Evolutionary conservation across 2,888 invertebrate genomes (phyloP), one percentile per base, ranked within the genome.

Genomic region (Euzophera pinguis): DNA sequence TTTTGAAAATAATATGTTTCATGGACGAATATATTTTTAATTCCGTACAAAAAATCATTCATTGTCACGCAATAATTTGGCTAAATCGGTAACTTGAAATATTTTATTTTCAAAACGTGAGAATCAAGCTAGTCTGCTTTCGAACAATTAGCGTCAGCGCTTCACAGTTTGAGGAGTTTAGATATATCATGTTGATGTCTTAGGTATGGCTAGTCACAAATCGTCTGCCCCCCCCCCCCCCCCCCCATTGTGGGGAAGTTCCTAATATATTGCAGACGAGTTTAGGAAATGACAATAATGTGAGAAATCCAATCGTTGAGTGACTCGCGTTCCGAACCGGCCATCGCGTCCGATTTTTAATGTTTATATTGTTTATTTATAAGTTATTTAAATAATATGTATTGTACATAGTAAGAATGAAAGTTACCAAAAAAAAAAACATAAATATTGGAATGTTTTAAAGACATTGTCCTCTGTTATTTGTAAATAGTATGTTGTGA

Each of bases 301-400:
- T 56, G 55, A 53, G 54, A 53, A 52, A 39, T 55, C 53, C 42
- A 53, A 48, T 51, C 47, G 54, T 58, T 60, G 57, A 32, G 39
- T 39, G 27, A 39, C 49, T 39, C 49, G 39, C 39, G 41, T 27
- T 29, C 10, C 16, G 39, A 39, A n/a, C 16, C 29, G 49, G 59
- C 62, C 63, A 60, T 38, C 64, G 77, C 65, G 67, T 73, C 78
- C 70, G 72, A 22, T 84, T 85, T 87, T 81, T 83, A 84, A 69
- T 75, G 72, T 85, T 84, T 87, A 84, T 85, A 85, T 85, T 79
- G 67, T 84, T 84, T 81, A 73, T 87, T 85, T 85, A 63, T 88
- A 88, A 87, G 87, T 83, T 85, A 82, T 88, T 88, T 86, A 84
- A 81, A 71, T 50, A 57, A 45, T 45, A 45, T 45, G 32, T 45